Evolutionary conservation across 2,888 invertebrate genomes (phyloP).

Genomic region (Mayetiola destructor): DNA sequence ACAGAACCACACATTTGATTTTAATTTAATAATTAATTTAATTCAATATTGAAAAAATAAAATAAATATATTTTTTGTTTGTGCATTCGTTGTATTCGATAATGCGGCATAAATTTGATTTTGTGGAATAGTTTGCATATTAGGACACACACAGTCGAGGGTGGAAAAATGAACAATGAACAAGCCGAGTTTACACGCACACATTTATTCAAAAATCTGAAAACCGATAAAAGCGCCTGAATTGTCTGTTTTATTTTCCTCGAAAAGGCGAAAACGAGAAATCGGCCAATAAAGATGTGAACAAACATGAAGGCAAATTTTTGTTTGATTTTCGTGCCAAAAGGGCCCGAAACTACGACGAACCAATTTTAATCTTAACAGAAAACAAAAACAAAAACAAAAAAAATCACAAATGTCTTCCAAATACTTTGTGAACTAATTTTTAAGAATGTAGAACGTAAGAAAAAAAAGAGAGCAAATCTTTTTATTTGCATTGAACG

Average conservation of each 20-base stretch:
- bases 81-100: constrained; percentile 9
- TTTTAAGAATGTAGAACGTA: constrained; percentile 1
- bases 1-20: background rate
- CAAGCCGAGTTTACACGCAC: too few relatives aligned
- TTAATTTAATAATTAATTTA: background rate
- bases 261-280: too few relatives aligned
- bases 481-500: background rate
- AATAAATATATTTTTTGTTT: constrained; percentile 10
- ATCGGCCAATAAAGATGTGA: too few relatives aligned
- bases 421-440: constrained; percentile 6
- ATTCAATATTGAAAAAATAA: constrained; percentile 2
- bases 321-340: background rate
- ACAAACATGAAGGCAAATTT: background rate
- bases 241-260: too few relatives aligned
- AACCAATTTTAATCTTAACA: too few relatives aligned
- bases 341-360: background rate
- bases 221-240: too few relatives aligned
- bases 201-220: too few relatives aligned
- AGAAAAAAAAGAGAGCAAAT: background rate
- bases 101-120: constrained; percentile 11
- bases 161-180: constrained; percentile 6
- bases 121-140: constrained; percentile 11
- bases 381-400: background rate
- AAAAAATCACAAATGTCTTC: constrained; percentile 13
- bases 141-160: constrained; percentile 12